phyloP scores from a whole-genome alignment of 2,797 vertebrate genomes.

The Labeo calbasu region DNA sequence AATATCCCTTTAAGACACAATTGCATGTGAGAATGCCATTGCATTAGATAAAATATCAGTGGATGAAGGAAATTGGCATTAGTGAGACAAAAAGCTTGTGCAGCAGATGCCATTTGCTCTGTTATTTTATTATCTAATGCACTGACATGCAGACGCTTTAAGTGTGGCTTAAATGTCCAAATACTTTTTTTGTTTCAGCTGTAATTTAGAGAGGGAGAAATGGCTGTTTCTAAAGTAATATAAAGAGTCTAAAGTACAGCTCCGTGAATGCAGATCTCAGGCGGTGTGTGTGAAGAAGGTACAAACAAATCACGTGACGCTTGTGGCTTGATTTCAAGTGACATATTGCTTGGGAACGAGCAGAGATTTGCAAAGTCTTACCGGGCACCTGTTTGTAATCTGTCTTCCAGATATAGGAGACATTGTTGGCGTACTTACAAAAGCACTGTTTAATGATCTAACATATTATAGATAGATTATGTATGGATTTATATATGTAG shows the following conservation, averaged over 20 bases:
- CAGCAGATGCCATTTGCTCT: neutral
- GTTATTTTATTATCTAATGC: slow-evolving; percentile 27
- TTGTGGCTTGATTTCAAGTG: slow-evolving; percentile 18
- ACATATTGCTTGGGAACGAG: slow-evolving; percentile 18
- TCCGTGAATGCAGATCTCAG: neutral
- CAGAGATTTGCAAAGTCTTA: slow-evolving; percentile 4
- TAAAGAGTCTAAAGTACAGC: neutral
- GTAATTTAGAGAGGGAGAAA: neutral
- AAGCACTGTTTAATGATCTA: neutral
- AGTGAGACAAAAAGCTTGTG: neutral
- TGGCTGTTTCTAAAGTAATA: neutral
- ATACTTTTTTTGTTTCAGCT: neutral
- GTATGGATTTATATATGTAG: neutral
- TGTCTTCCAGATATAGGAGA: slow-evolving; percentile 5
- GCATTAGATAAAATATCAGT: neutral
- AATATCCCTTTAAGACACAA: neutral
- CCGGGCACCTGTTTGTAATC: slow-evolving; percentile 2
- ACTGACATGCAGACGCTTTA: neutral
- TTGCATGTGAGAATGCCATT: neutral
- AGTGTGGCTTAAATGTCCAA: neutral
- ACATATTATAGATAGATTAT: neutral
- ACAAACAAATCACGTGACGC: neutral
- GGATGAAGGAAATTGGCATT: neutral
- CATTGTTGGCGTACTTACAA: neutral
- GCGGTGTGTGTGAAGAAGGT: neutral